Base-by-base conservation (phyloP, 2,888 invertebrate genomes). In the Autographa gamma region DNA sequence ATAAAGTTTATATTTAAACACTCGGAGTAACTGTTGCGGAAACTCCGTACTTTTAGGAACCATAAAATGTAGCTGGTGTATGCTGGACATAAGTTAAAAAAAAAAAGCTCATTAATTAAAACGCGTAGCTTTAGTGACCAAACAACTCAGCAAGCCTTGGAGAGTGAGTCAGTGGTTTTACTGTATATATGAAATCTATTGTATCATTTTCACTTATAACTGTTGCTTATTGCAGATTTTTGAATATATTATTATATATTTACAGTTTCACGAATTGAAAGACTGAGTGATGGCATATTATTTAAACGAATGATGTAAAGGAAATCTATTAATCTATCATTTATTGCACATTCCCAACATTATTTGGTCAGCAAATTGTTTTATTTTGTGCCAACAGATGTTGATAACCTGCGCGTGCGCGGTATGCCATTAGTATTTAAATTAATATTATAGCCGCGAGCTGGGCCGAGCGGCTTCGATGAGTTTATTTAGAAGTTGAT, bases 211-310 rank as follows among this genome's bases (percentile, higher is more conserved):
- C 85, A 88, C 82, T 78, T 83, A 78, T 79, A 86, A 87, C 85
- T 88, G 85, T 91, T 91, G 89, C 88, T 88, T 91, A 87, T 87
- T 89, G 85, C 85, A 85, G 83, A 86, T 84, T 87, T 89, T 89
- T 88, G 82, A 82, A 89, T 88, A 86, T 88, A 84, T 88, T 88
- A 84, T 87, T 86, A 82, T 88, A 87, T 90, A 86, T 88, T 86
- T 87, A 89, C 87, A 89, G 86, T 88, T 90, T 89, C 88, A 90
- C 88, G 86, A 90, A 93, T 89, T 89, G 90, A 91, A 94, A 95
- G 94, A 95, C 94, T 94, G 94, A 94, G 86, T 88, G 91, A 88
- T 91, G 91, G 91, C 91, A 91, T 92, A 87, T 91, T 91, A 90
- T 87, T 89, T 90, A 80, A 84, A 84, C 79, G 81, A 80, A 83